Conservation (phyloP, 2,797 vertebrate species). For the Ceryle rudis region DNA sequence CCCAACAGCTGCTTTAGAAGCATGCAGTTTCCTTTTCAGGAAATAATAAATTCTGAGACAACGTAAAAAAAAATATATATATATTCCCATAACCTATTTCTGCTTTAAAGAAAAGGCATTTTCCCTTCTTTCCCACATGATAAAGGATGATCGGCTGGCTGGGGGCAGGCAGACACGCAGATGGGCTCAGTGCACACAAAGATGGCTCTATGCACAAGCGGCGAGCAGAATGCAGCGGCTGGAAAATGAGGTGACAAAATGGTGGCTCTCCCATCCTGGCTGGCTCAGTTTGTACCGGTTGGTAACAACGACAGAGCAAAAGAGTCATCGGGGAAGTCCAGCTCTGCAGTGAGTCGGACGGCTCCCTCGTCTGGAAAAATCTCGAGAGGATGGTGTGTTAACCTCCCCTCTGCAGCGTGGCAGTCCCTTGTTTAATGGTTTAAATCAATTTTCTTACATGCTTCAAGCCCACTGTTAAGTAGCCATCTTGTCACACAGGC, state of each 20-base stretch:
- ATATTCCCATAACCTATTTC: neutral
- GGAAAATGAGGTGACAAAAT: neutral
- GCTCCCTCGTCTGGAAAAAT: neutral
- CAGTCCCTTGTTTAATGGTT: neutral
- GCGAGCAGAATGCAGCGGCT: rapidly evolving
- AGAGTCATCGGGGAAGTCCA: neutral
- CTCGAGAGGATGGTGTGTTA: rapidly evolving
- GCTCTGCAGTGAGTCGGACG: neutral
- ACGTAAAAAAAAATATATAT: neutral
- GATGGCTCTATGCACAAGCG: neutral
- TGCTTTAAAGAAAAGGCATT: neutral
- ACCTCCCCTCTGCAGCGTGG: neutral
- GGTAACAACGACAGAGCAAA: neutral
- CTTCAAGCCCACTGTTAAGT: neutral
- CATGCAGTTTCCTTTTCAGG: neutral
- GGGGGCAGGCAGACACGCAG: neutral
- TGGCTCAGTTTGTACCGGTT: neutral
- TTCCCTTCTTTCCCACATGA: neutral
- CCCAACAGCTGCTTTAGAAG: neutral
- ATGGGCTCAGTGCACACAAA: rapidly evolving
- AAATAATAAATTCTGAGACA: neutral
- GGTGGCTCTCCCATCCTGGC: neutral
- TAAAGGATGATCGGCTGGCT: neutral
- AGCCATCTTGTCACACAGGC: neutral
- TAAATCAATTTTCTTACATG: neutral